Conservation (phyloP, 2,888 invertebrate genomes). For the Platycheirus rosarum region DNA sequence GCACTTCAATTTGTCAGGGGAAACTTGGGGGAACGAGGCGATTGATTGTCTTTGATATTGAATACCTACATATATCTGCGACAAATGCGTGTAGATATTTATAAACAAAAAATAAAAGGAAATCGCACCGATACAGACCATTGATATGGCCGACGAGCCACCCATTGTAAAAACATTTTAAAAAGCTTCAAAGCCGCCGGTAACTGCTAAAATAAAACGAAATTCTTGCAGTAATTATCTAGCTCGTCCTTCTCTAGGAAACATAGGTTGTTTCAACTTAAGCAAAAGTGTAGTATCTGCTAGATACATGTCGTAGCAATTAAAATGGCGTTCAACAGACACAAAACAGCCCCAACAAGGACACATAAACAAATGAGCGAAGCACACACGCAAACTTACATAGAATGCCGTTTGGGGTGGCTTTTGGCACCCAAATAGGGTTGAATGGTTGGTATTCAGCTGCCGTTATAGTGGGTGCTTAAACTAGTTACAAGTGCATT, state of each 20-base stretch:
- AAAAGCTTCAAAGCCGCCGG: background rate
- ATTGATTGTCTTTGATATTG: constrained; percentile 68
- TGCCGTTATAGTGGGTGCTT: constrained; percentile 57
- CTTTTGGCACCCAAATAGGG: constrained; percentile 10
- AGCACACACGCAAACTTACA: constrained; percentile 49
- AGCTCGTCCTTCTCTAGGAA: constrained; percentile 29
- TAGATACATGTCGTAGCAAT: constrained; percentile 65
- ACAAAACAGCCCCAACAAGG: constrained; percentile 55
- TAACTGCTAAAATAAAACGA: constrained; percentile 4
- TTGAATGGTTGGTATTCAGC: constrained; percentile 36
- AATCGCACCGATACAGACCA: constrained; percentile 59
- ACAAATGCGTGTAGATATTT: constrained; percentile 40
- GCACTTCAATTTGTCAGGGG: constrained; percentile 63
- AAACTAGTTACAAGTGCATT: constrained; percentile 72
- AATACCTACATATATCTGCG: constrained; percentile 40
- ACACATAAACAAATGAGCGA: constrained; percentile 27
- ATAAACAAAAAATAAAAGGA: no score
- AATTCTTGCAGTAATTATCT: constrained; percentile 16
- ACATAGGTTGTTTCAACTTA: constrained; percentile 52
- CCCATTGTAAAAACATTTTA: constrained; percentile 20
- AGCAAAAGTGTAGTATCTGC: constrained; percentile 42
- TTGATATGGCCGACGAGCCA: constrained; percentile 28
- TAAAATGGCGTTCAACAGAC: constrained; percentile 73
- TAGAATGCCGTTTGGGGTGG: constrained; percentile 24
- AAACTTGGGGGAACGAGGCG: constrained; percentile 2